Evolutionary conservation across 2,888 invertebrate genomes (phyloP), one percentile per base, ranked within the genome.

Genomic region (Agriopis leucophaearia): DNA sequence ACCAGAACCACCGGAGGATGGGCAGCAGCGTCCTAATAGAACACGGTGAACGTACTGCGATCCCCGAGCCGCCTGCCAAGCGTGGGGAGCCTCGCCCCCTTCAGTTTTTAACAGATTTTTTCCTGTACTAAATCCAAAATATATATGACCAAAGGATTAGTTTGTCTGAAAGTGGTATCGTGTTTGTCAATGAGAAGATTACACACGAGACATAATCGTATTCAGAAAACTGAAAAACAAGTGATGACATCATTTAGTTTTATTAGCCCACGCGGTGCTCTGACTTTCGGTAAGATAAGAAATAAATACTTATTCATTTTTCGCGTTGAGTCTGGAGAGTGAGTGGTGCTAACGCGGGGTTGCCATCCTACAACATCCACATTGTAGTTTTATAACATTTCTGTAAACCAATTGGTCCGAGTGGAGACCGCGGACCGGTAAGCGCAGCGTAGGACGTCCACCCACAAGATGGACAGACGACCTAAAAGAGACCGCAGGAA

Each of bases 261-360:
- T 59, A 68, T 72, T 64, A 69, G 56, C 59, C 70, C 57, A 50
- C 45, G 48, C 57, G 50, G 16, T 55, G 55, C 48, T 44, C 27
- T 18, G 27, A 40, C 15, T 54, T 64, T 64, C 52, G 27, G 27
- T 47, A 35, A 52, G 57, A 47, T 45, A 52, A 59, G 54, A 42
- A 27, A 40, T 48, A 47, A 59, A 50, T 56, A 18, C 42, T 27
- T 27, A 27, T 55, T 55, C 66, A 71, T 70, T 74, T 75, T 78
- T 78, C 71, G 71, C 76, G 70, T 75, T 72, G 74, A 66, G 78
- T 75, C 76, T 75, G 71, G 72, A 65, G 55, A 71, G 74, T 74
- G 70, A 73, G 74, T 68, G 35, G 56, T 42, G 44, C 27, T 45
- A 44, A 44, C 9, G 0, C 10, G 15, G 47, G 6, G 38, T 16